Evolutionary conservation across 2,113 vertebrate genomes (phyloP).

Genomic region (Paradoxurus hermaphroditus): DNA sequence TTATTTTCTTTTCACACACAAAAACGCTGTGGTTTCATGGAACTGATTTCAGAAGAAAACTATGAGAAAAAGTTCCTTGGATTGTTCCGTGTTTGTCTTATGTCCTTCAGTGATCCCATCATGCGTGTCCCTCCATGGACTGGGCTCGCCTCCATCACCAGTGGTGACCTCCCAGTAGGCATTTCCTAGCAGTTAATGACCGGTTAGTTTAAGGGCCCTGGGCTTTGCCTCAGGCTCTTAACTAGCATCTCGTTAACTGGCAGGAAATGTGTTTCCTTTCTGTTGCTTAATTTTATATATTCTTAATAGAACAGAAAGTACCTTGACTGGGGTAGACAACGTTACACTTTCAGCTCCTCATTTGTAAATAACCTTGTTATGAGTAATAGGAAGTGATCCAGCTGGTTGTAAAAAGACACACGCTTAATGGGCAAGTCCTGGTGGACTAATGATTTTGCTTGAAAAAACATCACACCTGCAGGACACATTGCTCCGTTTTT

Average conservation of each 20-base stretch:
- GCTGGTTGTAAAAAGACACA: constrained; percentile 71
- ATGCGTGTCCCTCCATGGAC: not conserved
- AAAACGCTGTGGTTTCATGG: not conserved
- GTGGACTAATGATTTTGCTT: constrained; percentile 64
- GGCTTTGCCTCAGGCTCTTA: constrained; percentile 77
- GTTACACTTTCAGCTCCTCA: constrained; percentile 64
- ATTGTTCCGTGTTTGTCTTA: not conserved
- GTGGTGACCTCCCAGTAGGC: constrained; percentile 2
- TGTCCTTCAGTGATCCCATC: not conserved
- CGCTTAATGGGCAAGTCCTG: constrained; percentile 68
- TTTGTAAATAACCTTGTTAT: constrained; percentile 79
- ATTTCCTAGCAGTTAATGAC: constrained; percentile 56
- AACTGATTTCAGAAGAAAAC: not conserved
- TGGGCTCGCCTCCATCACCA: not conserved
- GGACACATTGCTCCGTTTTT: constrained; percentile 51
- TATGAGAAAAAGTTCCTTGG: not conserved
- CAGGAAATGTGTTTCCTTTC: constrained; percentile 74
- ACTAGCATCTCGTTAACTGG: constrained; percentile 75
- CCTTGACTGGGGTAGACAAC: constrained; percentile 62
- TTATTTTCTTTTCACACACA: not conserved
- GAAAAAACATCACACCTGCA: constrained; percentile 63
- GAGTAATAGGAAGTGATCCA: constrained; percentile 76
- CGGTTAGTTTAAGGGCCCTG: constrained; percentile 54
- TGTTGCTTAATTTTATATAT: constrained; percentile 64
- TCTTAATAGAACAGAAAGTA: constrained; percentile 70